These are phyloP conservation scores for Acanthornis magna DNA, from an alignment of 2,797 vertebrate genomes.

Conservation along the genomic window DNA sequence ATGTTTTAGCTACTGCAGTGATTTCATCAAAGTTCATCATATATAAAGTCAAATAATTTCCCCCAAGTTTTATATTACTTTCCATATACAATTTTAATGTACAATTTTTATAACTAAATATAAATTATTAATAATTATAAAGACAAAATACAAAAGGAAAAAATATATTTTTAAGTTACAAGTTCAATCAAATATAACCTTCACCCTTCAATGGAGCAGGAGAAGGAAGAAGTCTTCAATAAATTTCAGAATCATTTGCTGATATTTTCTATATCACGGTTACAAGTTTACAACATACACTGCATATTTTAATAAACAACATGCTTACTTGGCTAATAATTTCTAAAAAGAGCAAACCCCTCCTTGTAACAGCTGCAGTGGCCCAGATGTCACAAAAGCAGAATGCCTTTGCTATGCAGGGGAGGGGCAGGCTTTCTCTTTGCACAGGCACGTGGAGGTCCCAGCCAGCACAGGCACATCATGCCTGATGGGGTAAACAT, in stretches of 20 bases:
- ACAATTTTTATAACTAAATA: background rate
- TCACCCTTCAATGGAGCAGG: background rate
- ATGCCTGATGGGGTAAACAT: background rate
- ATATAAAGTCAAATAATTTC: background rate
- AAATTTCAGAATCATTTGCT: background rate
- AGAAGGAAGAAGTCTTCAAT: background rate
- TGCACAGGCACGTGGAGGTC: background rate
- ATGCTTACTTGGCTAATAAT: slow-evolving; percentile 24
- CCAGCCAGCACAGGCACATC: background rate
- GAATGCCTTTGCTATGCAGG: slow-evolving; percentile 31
- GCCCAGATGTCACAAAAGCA: slow-evolving; percentile 32
- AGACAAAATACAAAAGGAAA: background rate
- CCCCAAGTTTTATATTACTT: background rate
- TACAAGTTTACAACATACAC: background rate
- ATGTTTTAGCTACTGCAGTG: background rate
- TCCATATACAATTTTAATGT: background rate
- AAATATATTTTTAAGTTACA: background rate
- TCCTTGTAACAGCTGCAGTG: slow-evolving; percentile 48
- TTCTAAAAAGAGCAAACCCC: slow-evolving; percentile 48
- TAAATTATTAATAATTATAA: background rate
- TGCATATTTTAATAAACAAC: background rate
- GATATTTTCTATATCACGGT: background rate
- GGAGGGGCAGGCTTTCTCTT: background rate
- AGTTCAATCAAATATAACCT: background rate
- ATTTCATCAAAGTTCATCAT: background rate